phyloP scores from a whole-genome alignment of 2,113 vertebrate species.

The Mobula birostris region DNA sequence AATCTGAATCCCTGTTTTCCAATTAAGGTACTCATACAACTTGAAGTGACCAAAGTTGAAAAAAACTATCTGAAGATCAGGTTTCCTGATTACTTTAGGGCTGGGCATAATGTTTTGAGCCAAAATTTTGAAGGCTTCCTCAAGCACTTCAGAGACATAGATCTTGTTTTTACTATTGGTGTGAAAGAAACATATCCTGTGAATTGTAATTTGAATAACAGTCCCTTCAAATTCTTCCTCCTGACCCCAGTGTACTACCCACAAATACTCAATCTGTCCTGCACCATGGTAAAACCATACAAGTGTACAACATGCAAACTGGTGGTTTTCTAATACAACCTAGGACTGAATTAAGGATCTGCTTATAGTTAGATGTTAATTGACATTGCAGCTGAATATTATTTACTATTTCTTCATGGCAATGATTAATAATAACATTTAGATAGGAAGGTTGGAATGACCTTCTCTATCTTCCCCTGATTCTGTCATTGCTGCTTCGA shows the following conservation, averaged over 20 bases:
- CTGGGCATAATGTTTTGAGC: background rate
- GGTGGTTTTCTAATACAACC: background rate
- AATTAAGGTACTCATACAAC: constrained; percentile 64
- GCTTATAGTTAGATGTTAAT: background rate
- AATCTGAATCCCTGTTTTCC: constrained; percentile 74
- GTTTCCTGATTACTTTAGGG: background rate
- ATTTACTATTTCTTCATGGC: background rate
- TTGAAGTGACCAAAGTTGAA: background rate
- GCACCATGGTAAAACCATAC: background rate
- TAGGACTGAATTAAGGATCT: background rate
- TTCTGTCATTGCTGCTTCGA: background rate
- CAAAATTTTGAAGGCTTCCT: background rate
- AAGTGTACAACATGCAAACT: background rate
- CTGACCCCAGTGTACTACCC: background rate
- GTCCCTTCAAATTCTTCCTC: background rate
- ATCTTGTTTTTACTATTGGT: background rate
- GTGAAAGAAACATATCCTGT: background rate
- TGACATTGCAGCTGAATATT: background rate
- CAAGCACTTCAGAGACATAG: background rate
- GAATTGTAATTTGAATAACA: background rate
- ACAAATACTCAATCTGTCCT: background rate
- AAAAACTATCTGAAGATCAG: background rate
- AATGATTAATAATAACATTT: background rate
- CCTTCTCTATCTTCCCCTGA: background rate
- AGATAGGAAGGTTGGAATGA: background rate